These are phyloP conservation scores for Mizuhopecten yessoensis DNA, from an alignment of 1,140 invertebrate genomes.

Conservation along the genomic window DNA sequence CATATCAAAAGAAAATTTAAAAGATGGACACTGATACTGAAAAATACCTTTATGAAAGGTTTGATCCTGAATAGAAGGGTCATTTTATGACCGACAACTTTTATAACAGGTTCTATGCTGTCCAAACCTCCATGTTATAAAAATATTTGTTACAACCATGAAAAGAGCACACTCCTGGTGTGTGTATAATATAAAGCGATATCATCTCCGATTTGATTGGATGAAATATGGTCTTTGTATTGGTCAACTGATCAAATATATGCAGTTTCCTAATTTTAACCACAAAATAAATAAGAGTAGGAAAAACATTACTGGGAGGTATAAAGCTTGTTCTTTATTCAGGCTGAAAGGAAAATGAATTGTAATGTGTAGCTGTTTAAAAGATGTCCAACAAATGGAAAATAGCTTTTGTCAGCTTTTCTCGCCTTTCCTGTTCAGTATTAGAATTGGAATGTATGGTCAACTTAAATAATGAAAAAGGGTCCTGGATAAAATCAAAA, in stretches of 20 bases:
- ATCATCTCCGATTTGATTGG: background rate
- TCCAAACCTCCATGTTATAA: background rate
- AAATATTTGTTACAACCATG: background rate
- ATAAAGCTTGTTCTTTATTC: no score
- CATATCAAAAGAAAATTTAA: background rate
- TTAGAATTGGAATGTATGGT: no score
- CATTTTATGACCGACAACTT: background rate
- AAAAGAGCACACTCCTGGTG: background rate
- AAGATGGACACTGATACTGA: background rate
- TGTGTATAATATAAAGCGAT: background rate
- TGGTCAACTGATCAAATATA: background rate
- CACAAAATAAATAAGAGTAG: no score
- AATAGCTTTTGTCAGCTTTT: no score
- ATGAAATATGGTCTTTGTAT: background rate
- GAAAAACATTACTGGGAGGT: no score
- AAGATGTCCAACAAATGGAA: no score
- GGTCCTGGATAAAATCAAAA: no score
- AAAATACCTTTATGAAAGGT: background rate
- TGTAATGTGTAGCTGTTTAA: no score
- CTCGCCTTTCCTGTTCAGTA: no score
- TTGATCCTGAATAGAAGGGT: background rate
- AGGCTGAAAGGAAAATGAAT: no score
- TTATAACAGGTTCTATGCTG: background rate
- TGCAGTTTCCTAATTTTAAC: no score
- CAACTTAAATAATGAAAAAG: no score